Evolutionary conservation across 2,113 vertebrate species (phyloP).

Genomic region (Elachura formosa): DNA sequence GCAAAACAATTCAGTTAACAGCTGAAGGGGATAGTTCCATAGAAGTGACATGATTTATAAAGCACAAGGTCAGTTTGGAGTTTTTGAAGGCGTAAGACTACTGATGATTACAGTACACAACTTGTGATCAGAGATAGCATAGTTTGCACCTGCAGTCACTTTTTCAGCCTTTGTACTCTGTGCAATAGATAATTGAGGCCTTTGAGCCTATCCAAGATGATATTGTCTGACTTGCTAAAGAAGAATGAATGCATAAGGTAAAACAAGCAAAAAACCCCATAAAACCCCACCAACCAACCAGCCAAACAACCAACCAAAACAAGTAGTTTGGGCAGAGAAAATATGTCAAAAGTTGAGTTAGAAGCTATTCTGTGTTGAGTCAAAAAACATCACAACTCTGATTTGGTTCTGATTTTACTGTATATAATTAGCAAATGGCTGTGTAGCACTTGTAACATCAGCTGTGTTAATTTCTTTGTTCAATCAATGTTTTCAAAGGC

Average conservation of each 20-base stretch:
- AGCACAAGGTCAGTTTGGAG: background rate
- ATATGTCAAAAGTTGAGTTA: background rate
- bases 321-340: background rate
- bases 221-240: background rate
- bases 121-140: background rate
- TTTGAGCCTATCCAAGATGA: background rate
- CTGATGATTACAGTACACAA: background rate
- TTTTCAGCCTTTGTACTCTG: background rate
- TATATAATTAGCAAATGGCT: background rate
- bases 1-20: background rate
- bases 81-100: slow-evolving; percentile 16
- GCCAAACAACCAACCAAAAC: background rate
- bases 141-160: slow-evolving; percentile 10
- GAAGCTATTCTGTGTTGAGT: background rate
- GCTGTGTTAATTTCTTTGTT: background rate
- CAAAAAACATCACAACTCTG: background rate
- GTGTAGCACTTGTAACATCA: background rate
- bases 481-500: background rate
- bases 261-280: background rate
- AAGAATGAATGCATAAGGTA: background rate
- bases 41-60: slow-evolving; percentile 9
- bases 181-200: background rate
- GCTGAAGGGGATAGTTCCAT: background rate
- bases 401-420: background rate
- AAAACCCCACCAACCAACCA: background rate